Evolutionary conservation across 1,140 invertebrate species (phyloP), one percentile per base, ranked within the genome.

Genomic region (Mizuhopecten yessoensis): DNA sequence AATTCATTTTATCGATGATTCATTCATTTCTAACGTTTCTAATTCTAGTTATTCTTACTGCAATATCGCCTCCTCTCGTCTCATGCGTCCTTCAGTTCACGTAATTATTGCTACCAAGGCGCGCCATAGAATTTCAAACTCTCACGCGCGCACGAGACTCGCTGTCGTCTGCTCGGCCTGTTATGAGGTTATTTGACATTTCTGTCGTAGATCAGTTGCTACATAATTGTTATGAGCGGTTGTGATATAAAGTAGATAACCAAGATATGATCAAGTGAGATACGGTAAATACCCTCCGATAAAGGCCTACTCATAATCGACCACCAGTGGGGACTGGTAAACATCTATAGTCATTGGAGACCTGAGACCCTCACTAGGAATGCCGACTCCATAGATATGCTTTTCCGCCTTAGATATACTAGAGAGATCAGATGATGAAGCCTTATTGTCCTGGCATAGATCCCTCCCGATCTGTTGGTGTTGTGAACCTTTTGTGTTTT

Each of bases 181-280:
- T 75, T 75, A 75, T 75, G 57, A 75, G 57, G 57, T 75, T 75
- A 75, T 75, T 29, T 75, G 57, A 75, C 57, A 75, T 75, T 75
- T 75, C 57, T 29, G 1, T 75, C 57, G 57, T 75, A 75, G 57
- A 75, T 75, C 57, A 75, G 57, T 75, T 75, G 3, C 57, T 75
- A 75, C n/a, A n/a, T 75, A 75, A 75, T 75, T 75, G 57, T 75
- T 75, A 75, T 75, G 57, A 75, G 57, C 57, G 57, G 57, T 75
- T 17, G 57, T 75, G 57, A 75, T 75, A 75, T 75, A 29, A 75
- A 75, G 57, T 75, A 75, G 57, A 75, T 75, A 75, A n/a, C 57
- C 57, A 5, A 75, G 57, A 75, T 75, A 75, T 13, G 0, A 75
- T 75, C 57, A 75, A 29, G 2, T 7, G 11, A 75, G n/a, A 11